Conservation (phyloP, 2,113 vertebrate genomes). For the Marmota monax region DNA sequence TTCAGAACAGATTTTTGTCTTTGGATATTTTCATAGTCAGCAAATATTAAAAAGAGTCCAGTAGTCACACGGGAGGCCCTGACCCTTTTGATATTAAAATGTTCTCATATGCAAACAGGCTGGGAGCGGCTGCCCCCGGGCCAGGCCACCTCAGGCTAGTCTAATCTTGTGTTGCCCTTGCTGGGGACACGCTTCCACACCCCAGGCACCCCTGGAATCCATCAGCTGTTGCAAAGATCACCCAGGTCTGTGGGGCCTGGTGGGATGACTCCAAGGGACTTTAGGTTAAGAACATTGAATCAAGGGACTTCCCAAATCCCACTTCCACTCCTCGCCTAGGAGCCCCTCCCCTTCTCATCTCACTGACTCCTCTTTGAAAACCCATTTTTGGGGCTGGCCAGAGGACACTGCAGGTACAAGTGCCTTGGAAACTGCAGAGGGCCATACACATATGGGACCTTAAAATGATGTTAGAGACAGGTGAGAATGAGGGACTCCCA, state of each 20-base stretch:
- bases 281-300: neutral
- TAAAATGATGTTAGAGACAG: neutral
- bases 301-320: neutral
- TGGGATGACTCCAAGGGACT: neutral
- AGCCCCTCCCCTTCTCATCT: neutral
- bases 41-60: slow-evolving; percentile 31
- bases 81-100: neutral
- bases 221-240: rapidly evolving
- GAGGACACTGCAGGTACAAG: rapidly evolving
- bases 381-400: neutral
- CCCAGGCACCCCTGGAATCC: rapidly evolving
- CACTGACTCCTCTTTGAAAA: neutral
- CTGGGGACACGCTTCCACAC: rapidly evolving
- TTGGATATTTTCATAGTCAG: neutral
- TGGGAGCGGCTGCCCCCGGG: neutral
- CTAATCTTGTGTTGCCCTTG: rapidly evolving
- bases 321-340: neutral
- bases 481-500: neutral
- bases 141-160: neutral
- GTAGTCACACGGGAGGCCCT: neutral
- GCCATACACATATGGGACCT: neutral
- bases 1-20: slow-evolving; percentile 32
- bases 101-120: rapidly evolving
- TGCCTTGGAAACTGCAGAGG: neutral
- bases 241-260: rapidly evolving